Base-by-base conservation (phyloP, 2,888 invertebrate species). In the Cephonodes hylas region DNA sequence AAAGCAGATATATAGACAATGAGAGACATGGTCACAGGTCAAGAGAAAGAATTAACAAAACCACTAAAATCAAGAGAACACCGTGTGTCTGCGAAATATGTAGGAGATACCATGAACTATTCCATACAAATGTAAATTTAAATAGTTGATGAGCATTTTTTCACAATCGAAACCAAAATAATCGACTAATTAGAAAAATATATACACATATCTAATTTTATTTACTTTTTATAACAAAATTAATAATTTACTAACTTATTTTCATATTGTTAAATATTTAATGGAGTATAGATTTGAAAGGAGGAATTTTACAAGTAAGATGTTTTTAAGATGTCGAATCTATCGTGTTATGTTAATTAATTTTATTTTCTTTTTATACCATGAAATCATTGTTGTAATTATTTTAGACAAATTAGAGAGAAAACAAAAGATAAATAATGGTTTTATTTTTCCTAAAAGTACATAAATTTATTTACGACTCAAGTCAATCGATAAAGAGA, bases 71-170 rank as follows among this genome's bases (percentile, higher is more conserved):
- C 0, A 74, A 73, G 38, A 57, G 75, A 3, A 59, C 62, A 0
- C 88, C 89, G 1, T 92, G 91, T 64, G 72, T 87, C 4, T 92
- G 91, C 59, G 86, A 90, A 59, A 92, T 92, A 45, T 92, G 91
- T 65, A 84, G 76, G 62, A 76, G 84, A 60, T 92, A 92, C 64
- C 83, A 91, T 58, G 86, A 91, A 64, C 64, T 91, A 23, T 92
- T 91, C 60, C 90, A 91, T 65, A 60, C 64, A n/a, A 66, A 74
- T 4, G 57, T 58, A 27, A 69, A 67, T 61, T 66, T 44, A 18
- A 61, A 59, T 27, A 61, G 60, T 57, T 61, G 58, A 59, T 58
- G 23, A 42, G 25, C 8, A 25, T 27, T 8, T 2, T 27, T 48
- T 27, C n/a, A n/a, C n/a, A 34, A 34, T 34, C 34, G 34, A 34